Percentiles rank a stretch among this genome's conserved stretches.
Evolutionary conservation across 1,140 invertebrate genomes (phyloP).

Genomic region (Neotoxoptera formosana): DNA sequence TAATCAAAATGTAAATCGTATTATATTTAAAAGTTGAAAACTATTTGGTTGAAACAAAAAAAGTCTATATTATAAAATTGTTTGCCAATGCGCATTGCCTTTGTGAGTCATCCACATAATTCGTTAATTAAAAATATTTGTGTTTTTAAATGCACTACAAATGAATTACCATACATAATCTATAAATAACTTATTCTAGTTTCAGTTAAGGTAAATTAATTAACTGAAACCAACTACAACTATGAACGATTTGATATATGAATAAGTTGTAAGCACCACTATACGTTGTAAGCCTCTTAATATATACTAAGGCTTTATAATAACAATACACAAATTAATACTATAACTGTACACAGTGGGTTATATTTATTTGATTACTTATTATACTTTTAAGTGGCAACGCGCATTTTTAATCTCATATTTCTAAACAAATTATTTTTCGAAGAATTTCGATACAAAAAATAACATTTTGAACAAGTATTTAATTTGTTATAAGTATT

Average conservation of each 20-base stretch:
- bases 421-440: neutral
- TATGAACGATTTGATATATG: neutral
- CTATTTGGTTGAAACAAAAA: neutral
- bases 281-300: neutral
- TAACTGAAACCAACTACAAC: neutral
- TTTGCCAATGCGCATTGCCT: neutral
- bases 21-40: conserved; percentile 24
- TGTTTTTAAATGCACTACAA: neutral
- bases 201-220: neutral
- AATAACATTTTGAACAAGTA: neutral
- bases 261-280: neutral
- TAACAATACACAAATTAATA: neutral
- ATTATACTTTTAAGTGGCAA: neutral
- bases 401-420: neutral
- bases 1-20: neutral
- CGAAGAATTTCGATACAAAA: neutral
- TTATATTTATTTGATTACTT: neutral
- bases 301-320: neutral
- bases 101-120: neutral
- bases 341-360: neutral
- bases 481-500: neutral
- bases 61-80: neutral
- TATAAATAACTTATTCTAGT: neutral
- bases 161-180: neutral
- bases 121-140: conserved; percentile 14